phyloP scores from a whole-genome alignment of 2,888 invertebrate genomes.

The Drosophila prostipennis region DNA sequence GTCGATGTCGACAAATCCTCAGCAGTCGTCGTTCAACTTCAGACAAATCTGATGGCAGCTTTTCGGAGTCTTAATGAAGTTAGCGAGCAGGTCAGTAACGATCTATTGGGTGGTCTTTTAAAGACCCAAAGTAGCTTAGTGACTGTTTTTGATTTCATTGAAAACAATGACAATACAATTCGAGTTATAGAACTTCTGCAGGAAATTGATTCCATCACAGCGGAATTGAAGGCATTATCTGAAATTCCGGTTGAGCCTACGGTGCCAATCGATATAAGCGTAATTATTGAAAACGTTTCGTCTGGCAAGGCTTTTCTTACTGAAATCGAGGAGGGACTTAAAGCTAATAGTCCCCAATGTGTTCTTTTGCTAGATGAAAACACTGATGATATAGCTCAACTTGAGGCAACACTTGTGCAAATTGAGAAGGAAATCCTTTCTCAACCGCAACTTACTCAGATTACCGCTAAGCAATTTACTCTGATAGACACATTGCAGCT shows the following conservation, averaged over 20 bases:
- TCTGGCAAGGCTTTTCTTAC: slow-evolving; percentile 70
- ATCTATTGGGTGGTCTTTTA: slow-evolving; percentile 62
- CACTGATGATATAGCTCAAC: slow-evolving; percentile 61
- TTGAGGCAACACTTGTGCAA: slow-evolving; percentile 63
- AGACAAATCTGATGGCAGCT: slow-evolving; percentile 79
- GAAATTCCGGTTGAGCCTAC: slow-evolving; percentile 17
- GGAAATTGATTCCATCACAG: slow-evolving; percentile 78
- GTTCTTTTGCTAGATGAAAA: slow-evolving; percentile 69
- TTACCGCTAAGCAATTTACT: slow-evolving; percentile 60
- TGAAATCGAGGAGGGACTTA: slow-evolving; percentile 74
- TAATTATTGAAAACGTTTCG: slow-evolving; percentile 69
- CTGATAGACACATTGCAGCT: slow-evolving; percentile 71
- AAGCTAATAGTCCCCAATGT: slow-evolving; percentile 61
- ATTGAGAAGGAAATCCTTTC: slow-evolving; percentile 74
- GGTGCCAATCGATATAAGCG: slow-evolving; percentile 56
- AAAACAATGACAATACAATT: slow-evolving; percentile 75
- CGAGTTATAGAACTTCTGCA: slow-evolving; percentile 82
- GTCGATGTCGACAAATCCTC: slow-evolving; percentile 81
- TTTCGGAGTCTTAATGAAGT: slow-evolving; percentile 79
- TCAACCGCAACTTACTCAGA: slow-evolving; percentile 55
- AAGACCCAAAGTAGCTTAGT: slow-evolving; percentile 75
- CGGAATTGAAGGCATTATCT: slow-evolving; percentile 65
- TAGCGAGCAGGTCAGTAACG: slow-evolving; percentile 64
- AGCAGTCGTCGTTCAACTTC: slow-evolving; percentile 72
- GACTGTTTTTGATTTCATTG: slow-evolving; percentile 81